A percentile compares a stretch with the other conserved stretches of the same genome.
These are phyloP conservation scores for Hololepta plana DNA, from an alignment of 2,888 invertebrate species.

Conservation along the genomic window DNA sequence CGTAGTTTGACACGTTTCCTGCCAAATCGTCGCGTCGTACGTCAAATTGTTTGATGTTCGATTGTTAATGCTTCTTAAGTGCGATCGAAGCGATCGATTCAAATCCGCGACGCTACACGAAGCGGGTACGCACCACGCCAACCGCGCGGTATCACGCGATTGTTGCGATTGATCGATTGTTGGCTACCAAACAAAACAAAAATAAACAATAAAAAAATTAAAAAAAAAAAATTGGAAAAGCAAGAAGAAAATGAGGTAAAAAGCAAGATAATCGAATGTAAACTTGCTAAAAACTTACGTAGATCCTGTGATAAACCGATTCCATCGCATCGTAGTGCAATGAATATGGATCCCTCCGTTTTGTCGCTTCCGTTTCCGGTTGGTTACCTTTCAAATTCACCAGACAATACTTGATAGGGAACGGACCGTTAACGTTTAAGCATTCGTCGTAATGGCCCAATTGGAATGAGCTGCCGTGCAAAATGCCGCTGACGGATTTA, in stretches of 20 bases:
- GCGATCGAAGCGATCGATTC: no score
- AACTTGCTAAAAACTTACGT: slow-evolving; percentile 20
- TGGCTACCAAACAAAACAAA: slow-evolving; percentile 9
- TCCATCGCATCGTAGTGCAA: slow-evolving; percentile 18
- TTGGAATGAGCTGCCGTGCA: slow-evolving; percentile 37
- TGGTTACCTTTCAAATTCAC: slow-evolving; percentile 18
- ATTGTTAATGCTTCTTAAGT: no score
- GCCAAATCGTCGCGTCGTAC: no score
- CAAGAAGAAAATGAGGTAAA: slow-evolving; percentile 5
- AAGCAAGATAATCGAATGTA: no score
- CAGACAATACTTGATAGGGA: slow-evolving; percentile 24
- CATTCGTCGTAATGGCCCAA: slow-evolving; percentile 45
- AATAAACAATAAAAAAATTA: slow-evolving; percentile 2
- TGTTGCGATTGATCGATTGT: slow-evolving; percentile 19
- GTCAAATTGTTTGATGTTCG: no score
- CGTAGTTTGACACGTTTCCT: no score
- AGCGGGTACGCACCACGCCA: slow-evolving; percentile 24
- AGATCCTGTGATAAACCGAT: slow-evolving; percentile 20
- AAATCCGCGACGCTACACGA: slow-evolving; percentile 20
- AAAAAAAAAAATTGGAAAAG: slow-evolving; percentile 1
- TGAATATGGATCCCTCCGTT: slow-evolving; percentile 16
- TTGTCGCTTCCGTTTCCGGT: slow-evolving; percentile 13
- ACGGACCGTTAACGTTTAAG: slow-evolving; percentile 22
- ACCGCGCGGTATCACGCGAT: slow-evolving; percentile 17
- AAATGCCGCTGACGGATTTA: slow-evolving; percentile 34